Conservation (phyloP, 2,888 invertebrate genomes). For the Acanthosepion lycidas region DNA sequence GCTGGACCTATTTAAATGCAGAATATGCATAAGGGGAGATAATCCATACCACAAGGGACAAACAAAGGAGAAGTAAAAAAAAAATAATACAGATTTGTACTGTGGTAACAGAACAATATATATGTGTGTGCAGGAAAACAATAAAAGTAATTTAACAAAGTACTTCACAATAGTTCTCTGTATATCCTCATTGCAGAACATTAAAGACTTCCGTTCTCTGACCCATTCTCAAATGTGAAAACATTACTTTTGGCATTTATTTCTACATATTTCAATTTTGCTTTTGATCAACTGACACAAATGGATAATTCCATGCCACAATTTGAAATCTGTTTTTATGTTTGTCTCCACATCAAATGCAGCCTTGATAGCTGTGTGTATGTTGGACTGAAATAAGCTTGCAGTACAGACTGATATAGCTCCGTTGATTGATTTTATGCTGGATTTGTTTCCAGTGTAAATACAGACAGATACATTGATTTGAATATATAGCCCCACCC, state of each 20-base stretch:
- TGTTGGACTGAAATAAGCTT: background rate
- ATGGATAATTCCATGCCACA: background rate
- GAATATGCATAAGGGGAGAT: too few relatives aligned
- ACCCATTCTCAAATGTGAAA: background rate
- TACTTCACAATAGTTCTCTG: background rate
- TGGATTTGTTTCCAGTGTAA: background rate
- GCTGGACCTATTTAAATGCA: too few relatives aligned
- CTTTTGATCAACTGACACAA: conserved; percentile 4
- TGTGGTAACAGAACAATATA: background rate
- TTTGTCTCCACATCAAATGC: background rate
- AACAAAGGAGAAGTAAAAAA: too few relatives aligned
- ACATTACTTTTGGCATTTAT: background rate
- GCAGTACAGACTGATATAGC: background rate
- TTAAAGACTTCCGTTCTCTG: background rate
- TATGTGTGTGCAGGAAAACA: background rate
- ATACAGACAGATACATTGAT: background rate
- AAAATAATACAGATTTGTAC: too few relatives aligned
- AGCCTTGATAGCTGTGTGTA: background rate
- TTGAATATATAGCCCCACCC: background rate
- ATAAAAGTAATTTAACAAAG: background rate
- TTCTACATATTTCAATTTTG: background rate
- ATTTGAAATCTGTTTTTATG: conserved; percentile 22
- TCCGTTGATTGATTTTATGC: background rate
- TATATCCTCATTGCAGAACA: background rate
- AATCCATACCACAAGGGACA: too few relatives aligned